Conservation (phyloP, 1,140 invertebrate genomes). For the Bombyx mandarina region DNA sequence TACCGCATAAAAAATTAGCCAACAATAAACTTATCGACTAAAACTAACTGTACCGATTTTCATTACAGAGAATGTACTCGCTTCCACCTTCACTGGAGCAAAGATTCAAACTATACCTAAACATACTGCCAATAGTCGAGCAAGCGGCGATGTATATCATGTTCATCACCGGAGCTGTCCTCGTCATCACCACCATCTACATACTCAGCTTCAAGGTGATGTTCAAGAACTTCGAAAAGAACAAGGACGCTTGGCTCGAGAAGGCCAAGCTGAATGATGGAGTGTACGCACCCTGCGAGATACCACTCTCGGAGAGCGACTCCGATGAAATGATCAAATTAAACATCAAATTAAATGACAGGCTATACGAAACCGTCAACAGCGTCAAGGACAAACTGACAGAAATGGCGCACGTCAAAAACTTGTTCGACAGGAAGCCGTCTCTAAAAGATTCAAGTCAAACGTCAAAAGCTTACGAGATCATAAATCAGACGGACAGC, state of each 20-base stretch:
- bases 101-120: constrained; percentile 81
- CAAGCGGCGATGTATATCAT: constrained; percentile 72
- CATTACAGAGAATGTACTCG: constrained; percentile 77
- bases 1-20: not conserved
- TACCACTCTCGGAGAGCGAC: constrained; percentile 40
- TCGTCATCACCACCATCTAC: constrained; percentile 41
- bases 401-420: not conserved
- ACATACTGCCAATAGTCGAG: constrained; percentile 76
- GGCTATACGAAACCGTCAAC: no score
- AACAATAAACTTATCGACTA: not conserved
- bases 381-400: no score
- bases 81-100: constrained; percentile 74
- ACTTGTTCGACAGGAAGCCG: constrained; percentile 1
- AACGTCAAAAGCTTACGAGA: constrained; percentile 34
- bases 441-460: constrained; percentile 17
- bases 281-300: constrained; percentile 55
- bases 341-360: constrained; percentile 16
- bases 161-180: constrained; percentile 66
- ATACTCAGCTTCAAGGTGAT: constrained; percentile 53
- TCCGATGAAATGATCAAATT: constrained; percentile 22
- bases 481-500: constrained; percentile 35
- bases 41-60: constrained; percentile 12
- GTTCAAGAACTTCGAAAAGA: constrained; percentile 39
- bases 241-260: constrained; percentile 26
- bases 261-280: constrained; percentile 19